Conservation (phyloP, 2,113 vertebrate genomes). For the Panthera tigris region DNA sequence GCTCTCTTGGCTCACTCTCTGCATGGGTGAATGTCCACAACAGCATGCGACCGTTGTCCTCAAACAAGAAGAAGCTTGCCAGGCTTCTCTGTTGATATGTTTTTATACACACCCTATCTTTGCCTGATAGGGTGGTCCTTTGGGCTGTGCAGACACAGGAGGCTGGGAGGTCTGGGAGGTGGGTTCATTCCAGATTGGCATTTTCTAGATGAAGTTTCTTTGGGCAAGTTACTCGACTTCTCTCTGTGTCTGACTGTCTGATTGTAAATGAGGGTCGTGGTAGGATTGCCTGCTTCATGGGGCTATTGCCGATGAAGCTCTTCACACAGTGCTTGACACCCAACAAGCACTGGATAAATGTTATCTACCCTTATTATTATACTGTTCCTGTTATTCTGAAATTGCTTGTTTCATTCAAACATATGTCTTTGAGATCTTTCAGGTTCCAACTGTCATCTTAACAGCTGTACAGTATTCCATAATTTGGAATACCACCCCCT, state of each 20-base stretch:
- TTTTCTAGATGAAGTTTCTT: not conserved
- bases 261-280: not conserved
- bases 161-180: not conserved
- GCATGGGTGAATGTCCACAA: not conserved
- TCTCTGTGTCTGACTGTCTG: not conserved
- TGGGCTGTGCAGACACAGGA: not conserved
- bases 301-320: not conserved
- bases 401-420: conserved; percentile 5
- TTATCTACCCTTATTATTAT: not conserved
- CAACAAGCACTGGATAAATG: not conserved
- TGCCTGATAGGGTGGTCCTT: not conserved
- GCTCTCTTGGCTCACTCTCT: conserved; percentile 9
- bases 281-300: not conserved
- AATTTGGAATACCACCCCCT: not conserved
- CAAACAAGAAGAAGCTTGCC: not conserved
- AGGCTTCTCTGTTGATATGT: not conserved
- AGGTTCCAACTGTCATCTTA: conserved; percentile 7
- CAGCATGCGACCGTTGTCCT: conserved; percentile 28
- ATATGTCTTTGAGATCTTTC: conserved; percentile 4
- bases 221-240: not conserved
- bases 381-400: not conserved
- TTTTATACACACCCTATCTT: not conserved
- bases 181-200: not conserved
- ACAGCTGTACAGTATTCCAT: not conserved
- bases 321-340: not conserved